A percentile compares a stretch with the other conserved stretches of the same genome.
phyloP scores from a whole-genome alignment of 2,113 vertebrate genomes.

The Ellobius talpinus region DNA sequence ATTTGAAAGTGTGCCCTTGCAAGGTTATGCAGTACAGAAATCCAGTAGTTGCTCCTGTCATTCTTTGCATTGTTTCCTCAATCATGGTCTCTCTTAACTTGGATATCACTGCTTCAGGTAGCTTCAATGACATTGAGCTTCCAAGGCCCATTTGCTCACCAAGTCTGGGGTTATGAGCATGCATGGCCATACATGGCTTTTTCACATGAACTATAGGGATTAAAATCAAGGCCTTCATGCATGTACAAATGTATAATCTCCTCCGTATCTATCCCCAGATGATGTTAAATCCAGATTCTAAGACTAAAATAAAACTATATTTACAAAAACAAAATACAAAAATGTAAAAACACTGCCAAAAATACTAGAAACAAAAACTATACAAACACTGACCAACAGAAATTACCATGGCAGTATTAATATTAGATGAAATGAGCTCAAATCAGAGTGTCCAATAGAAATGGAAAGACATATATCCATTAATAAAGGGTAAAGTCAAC shows the following conservation, averaged over 20 bases:
- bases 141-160: neutral
- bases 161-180: neutral
- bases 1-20: neutral
- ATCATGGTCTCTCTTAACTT: neutral
- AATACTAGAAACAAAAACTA: neutral
- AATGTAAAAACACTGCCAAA: neutral
- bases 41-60: too few species aligned
- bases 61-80: neutral
- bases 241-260: neutral
- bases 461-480: neutral
- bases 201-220: neutral
- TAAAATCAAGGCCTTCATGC: neutral
- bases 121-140: neutral
- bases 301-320: neutral
- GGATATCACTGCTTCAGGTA: too few species aligned
- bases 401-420: neutral
- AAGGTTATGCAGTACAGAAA: neutral
- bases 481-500: neutral
- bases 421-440: neutral
- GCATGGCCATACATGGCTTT: neutral
- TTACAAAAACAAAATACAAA: neutral
- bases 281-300: neutral
- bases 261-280: neutral
- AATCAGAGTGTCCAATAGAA: neutral
- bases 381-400: neutral